phyloP scores from a whole-genome alignment of 2,113 vertebrate genomes.

The Chaenocephalus aceratus region DNA sequence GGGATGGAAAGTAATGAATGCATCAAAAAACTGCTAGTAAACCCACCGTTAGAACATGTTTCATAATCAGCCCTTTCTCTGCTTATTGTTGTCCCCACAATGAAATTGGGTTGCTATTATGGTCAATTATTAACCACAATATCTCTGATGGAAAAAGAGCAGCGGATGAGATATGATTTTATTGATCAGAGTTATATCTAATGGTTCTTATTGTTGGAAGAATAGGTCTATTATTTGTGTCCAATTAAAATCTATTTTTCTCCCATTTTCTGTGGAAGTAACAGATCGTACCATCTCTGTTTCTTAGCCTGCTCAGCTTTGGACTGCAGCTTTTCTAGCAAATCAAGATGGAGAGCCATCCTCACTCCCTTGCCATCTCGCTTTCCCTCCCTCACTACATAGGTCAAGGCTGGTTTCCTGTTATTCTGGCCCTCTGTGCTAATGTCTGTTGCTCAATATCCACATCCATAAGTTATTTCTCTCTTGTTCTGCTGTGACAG shows the following conservation, averaged over 20 bases:
- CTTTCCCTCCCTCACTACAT: slow-evolving; percentile 28
- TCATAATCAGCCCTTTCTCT: slow-evolving; percentile 29
- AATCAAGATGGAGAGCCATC: slow-evolving; percentile 48
- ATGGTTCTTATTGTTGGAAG: not conserved
- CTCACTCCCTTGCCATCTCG: slow-evolving; percentile 34
- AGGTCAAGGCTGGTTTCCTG: slow-evolving; percentile 78
- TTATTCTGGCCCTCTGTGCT: slow-evolving; percentile 72
- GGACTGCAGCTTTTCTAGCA: slow-evolving; percentile 33
- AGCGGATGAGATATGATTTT: not conserved
- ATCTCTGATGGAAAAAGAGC: not conserved
- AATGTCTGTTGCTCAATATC: slow-evolving; percentile 72
- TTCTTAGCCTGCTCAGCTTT: slow-evolving; percentile 12
- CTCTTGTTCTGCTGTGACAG: slow-evolving; percentile 71
- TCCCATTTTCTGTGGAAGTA: not conserved
- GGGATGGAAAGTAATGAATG: slow-evolving; percentile 41
- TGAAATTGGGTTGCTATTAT: not conserved
- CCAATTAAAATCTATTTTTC: not conserved
- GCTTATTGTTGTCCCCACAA: slow-evolving; percentile 5
- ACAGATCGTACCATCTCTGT: not conserved
- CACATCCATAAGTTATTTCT: slow-evolving; percentile 75
- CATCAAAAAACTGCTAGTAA: not conserved
- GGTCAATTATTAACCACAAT: slow-evolving; percentile 5
- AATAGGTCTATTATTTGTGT: not conserved
- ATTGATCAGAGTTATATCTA: not conserved
- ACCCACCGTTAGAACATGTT: slow-evolving; percentile 16